These are phyloP conservation scores for Smutsia temminckii DNA, from an alignment of 2,797 vertebrate genomes.

Conservation along the genomic window DNA sequence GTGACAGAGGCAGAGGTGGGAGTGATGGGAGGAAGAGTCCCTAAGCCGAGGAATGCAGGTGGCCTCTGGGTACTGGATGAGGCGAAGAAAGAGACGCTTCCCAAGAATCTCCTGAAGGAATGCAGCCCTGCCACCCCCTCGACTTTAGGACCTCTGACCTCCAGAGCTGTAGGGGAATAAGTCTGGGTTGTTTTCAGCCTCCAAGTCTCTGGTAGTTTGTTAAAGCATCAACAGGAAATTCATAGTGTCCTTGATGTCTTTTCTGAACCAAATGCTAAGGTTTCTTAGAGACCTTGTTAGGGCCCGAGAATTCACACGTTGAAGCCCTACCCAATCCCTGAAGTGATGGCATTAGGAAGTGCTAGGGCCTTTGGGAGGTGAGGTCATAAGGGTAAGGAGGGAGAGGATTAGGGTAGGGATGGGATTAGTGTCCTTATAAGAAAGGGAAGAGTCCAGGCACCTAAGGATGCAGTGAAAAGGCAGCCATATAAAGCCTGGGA, in stretches of 20 bases:
- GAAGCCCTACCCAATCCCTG: neutral
- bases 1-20: neutral
- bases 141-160: neutral
- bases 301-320: neutral
- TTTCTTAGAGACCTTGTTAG: neutral
- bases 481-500: neutral
- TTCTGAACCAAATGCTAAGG: constrained; percentile 32
- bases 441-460: neutral
- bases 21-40: neutral
- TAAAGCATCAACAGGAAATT: neutral
- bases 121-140: neutral
- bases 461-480: neutral
- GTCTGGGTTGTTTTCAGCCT: neutral
- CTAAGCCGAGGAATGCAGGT: neutral
- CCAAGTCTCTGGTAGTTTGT: neutral
- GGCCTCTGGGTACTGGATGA: neutral
- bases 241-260: neutral
- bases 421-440: neutral
- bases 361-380: neutral
- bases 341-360: neutral
- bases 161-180: neutral
- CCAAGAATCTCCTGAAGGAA: neutral
- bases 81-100: neutral
- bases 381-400: neutral
- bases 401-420: too few species aligned